Conservation (phyloP, 2,797 vertebrate genomes). For the Kryptopterus vitreolus region DNA sequence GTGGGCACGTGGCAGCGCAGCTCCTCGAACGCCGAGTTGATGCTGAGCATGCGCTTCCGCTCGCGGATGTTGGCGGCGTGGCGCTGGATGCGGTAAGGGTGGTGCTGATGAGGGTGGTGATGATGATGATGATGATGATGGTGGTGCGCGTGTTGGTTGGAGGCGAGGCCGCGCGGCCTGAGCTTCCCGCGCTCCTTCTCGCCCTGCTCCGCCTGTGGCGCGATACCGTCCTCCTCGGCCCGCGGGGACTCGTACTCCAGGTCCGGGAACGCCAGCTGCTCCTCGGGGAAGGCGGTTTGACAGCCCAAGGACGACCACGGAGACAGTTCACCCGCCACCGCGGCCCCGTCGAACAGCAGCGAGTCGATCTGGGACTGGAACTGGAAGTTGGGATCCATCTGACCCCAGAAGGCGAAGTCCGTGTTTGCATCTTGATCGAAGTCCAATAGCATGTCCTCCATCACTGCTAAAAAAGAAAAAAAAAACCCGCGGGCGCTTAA, state of each 20-base stretch:
- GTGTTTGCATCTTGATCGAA: conserved; percentile 65
- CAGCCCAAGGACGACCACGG: conserved; percentile 65
- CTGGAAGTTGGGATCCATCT: conserved; percentile 64
- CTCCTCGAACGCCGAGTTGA: conserved; percentile 78
- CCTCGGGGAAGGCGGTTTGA: conserved; percentile 67
- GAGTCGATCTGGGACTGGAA: conserved; percentile 68
- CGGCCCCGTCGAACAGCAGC: conserved; percentile 66
- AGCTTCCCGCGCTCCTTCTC: conserved; percentile 51
- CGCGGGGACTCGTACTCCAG: conserved; percentile 38
- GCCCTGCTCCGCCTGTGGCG: conserved; percentile 59
- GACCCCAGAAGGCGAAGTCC: conserved; percentile 75
- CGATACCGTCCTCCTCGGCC: conserved; percentile 70
- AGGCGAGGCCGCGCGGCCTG: conserved; percentile 48
- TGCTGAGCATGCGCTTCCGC: conserved; percentile 80
- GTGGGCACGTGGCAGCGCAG: conserved; percentile 79
- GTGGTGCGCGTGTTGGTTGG: conserved; percentile 49
- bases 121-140: conserved; percentile 26
- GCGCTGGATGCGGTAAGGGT: conserved; percentile 75
- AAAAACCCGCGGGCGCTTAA: too few relatives aligned
- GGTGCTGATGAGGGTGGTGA: conserved; percentile 51
- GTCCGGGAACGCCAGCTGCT: conserved; percentile 63
- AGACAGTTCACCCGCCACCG: conserved; percentile 59
- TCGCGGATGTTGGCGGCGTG: conserved; percentile 80
- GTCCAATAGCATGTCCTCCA: conserved; percentile 73
- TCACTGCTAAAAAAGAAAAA: too few relatives aligned